Evolutionary conservation across 2,113 vertebrate species (phyloP).

Genomic region (Motacilla tschutschensis): DNA sequence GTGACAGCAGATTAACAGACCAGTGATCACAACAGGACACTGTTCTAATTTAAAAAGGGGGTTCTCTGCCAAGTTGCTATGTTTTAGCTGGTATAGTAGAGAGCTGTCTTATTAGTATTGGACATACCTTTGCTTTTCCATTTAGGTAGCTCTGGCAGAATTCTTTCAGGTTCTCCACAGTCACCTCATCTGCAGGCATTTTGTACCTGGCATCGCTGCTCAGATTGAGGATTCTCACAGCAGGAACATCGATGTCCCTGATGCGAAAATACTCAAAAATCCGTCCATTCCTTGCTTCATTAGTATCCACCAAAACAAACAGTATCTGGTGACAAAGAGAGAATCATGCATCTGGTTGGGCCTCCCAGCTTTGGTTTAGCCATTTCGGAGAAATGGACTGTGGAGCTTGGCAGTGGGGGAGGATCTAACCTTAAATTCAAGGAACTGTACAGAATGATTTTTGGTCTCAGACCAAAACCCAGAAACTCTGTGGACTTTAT

Average conservation of each 20-base stretch:
- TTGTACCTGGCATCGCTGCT: slow-evolving; percentile 81
- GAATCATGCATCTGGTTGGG: background rate
- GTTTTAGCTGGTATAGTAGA: background rate
- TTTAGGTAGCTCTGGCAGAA: slow-evolving; percentile 82
- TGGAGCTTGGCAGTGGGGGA: background rate
- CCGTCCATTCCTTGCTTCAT: slow-evolving; percentile 79
- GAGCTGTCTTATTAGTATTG: background rate
- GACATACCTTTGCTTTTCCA: slow-evolving; percentile 83
- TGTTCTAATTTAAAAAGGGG: background rate
- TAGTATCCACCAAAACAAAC: slow-evolving; percentile 83
- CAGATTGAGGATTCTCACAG: slow-evolving; percentile 84
- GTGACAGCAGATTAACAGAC: background rate
- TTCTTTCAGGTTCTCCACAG: slow-evolving; percentile 63
- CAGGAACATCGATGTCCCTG: slow-evolving; percentile 75
- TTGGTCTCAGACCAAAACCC: background rate
- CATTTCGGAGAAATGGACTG: background rate
- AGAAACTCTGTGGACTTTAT: background rate
- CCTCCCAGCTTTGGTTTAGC: background rate
- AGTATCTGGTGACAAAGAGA: slow-evolving; percentile 72
- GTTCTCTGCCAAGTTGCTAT: background rate
- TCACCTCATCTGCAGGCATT: slow-evolving; percentile 82
- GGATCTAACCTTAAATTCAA: background rate
- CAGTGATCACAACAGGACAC: background rate
- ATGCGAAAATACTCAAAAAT: slow-evolving; percentile 88
- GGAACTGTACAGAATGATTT: background rate